Percentiles rank a stretch among this genome's conserved stretches.
phyloP scores from a whole-genome alignment of 2,888 invertebrate species.

The Cynaeus angustus region DNA sequence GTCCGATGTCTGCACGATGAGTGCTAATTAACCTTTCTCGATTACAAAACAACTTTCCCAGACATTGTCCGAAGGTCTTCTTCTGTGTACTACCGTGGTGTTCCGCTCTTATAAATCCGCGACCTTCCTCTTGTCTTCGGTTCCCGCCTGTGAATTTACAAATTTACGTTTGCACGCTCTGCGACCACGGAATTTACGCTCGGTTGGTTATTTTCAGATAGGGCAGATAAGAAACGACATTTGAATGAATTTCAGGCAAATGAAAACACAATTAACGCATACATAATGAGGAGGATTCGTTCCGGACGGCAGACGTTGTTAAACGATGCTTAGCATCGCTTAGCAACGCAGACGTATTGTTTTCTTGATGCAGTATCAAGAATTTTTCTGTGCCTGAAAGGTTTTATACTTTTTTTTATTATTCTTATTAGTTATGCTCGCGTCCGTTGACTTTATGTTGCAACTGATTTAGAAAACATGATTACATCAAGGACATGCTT shows the following conservation, averaged over 20 bases:
- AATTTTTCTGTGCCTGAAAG: conserved; percentile 26
- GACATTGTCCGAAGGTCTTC: conserved; percentile 44
- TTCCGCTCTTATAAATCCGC: conserved; percentile 57
- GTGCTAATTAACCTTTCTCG: conserved; percentile 31
- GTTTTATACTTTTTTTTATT: conserved; percentile 27
- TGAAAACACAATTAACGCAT: conserved; percentile 57
- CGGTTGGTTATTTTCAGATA: conserved; percentile 52
- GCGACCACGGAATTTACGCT: conserved; percentile 54
- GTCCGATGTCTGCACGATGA: conserved; percentile 19
- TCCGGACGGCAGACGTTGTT: conserved; percentile 49
- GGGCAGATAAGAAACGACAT: conserved; percentile 55
- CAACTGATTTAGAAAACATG: conserved; percentile 36
- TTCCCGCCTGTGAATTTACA: conserved; percentile 59
- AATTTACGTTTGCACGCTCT: conserved; percentile 61
- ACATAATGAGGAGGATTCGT: conserved; percentile 52
- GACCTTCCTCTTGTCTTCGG: conserved; percentile 56
- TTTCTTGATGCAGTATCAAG: conserved; percentile 25
- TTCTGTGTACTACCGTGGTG: conserved; percentile 32
- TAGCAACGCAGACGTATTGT: conserved; percentile 42
- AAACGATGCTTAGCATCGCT: conserved; percentile 44
- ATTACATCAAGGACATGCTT: conserved; percentile 39
- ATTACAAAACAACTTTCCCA: conserved; percentile 42
- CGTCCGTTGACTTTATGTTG: conserved; percentile 12
- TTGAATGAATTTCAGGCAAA: conserved; percentile 56
- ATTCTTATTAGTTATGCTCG: conserved; percentile 37